Evolutionary conservation across 2,797 vertebrate genomes (phyloP), one percentile per base, ranked within the genome.

Genomic region (Gambelia wislizenii): DNA sequence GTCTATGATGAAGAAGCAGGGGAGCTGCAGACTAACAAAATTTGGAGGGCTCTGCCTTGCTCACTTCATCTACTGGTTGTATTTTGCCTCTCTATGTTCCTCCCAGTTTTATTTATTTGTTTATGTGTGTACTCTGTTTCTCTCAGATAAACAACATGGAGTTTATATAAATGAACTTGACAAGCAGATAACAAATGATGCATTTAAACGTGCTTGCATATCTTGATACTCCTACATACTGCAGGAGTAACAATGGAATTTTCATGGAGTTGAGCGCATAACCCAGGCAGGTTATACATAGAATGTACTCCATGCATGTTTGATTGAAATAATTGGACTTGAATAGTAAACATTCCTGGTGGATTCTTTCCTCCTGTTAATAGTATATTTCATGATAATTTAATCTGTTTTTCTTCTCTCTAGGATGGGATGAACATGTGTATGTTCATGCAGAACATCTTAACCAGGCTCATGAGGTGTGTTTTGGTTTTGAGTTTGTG

Each of bases 371-470:
- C 39, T 27, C 79, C 18, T 42, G 25, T 1, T 5, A 27, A 91
- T 93, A 36, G 20, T 70, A 88, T 78, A 27, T 13, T 25, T 94
- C 84, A 82, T 49, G 36, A 64, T 93, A 36, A 74, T 14, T 64
- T 88, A 90, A 85, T 18, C 8, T 69, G 72, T 93, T 92, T 92
- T 90, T 86, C 87, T 96, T 94, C 76, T 93, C 97, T 96, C 79
- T 93, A 99, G 99, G 99, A 99, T 92, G 99, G 99, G 81, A 96
- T 98, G 96, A 96, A 98, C 94, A 98, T 99, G 97, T 99, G 98
- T 87, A 99, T 99, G 98, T 99, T 99, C 93, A 99, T 99, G 99
- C 99, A 99, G 96, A 98, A 98, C 92, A 96, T 97, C 83, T 97
- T 99, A 88, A 99, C 98, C 89, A 98, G 98, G 93, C 96, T 99